Evolutionary conservation across 2,113 vertebrate species (phyloP), one percentile per base, ranked within the genome.

Genomic region (Pteropus alecto): DNA sequence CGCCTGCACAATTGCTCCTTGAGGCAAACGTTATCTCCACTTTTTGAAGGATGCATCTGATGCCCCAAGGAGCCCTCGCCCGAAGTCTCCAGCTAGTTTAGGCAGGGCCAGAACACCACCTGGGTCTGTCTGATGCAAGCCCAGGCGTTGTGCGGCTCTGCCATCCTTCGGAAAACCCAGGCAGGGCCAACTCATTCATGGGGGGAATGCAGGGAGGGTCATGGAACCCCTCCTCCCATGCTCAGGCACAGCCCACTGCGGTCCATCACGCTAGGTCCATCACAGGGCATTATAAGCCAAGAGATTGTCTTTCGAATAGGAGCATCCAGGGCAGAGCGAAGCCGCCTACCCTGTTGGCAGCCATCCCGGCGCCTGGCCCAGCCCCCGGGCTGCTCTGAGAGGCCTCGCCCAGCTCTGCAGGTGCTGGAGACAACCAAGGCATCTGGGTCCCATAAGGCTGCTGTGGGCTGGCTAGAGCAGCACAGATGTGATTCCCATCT

Each of bases 1-100:
- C n/a, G 1, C 22, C 68, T 65, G 43, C 24, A 43, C 61, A 8
- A 65, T 43, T 51, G 24, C 41, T 33, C 24, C 2, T 2, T 2
- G 16, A 15, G 28, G 35, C 68, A 7, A 21, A 26, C 7, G 14
- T 13, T 6, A 48, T 5, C 51, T 38, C 56, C 15, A 7, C 8
- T 35, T 38, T 15, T 3, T 16, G 2, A 1, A n/a, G n/a, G 30
- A 30, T 18, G 76, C 60, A 6, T 4, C 14, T 0, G 6, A 19
- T 11, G 78, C 38, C 54, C n/a, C 7, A 6, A 65, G 71, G 24
- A 21, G 24, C 8, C 38, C 18, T 6, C 11, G n/a, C 9, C 67
- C 33, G 0, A 28, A 43, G 76, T 5, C n/a, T n/a, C 1, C 15
- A 24, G 85, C 43, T 22, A 5, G 30, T 4, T 35, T 58, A 43